Base-by-base conservation (phyloP, 1,140 invertebrate genomes). In the Drosophila jambulina region DNA sequence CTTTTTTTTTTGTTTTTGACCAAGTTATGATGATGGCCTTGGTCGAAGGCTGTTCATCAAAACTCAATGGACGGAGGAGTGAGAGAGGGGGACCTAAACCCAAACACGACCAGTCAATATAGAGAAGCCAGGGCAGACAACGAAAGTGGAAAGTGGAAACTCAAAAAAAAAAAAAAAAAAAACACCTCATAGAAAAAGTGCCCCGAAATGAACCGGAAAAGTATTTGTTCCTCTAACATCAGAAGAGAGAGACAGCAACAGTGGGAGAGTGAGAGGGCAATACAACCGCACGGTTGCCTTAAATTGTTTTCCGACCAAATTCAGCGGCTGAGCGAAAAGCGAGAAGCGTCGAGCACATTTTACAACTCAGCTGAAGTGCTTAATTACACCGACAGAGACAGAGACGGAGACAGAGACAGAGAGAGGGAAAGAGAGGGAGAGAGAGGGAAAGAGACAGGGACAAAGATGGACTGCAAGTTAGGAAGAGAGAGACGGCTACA, bases 291-390 rank as follows among this genome's bases (percentile, higher is more conserved):
- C 61, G 80, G 57, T 78, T 87, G 80, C 78, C 78, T 88, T 84
- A 90, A 90, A 88, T 90, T 88, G 74, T 90, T 84, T 87, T 83
- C 78, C 84, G 65, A 83, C 80, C 69, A 63, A 87, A 88, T 80
- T 80, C 65, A 64, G 65, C 59, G 76, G 42, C 61, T 48, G 59
- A 69, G 57, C 42, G 63, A 65, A 51, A 51, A 69, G 60, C 38
- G 63, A 65, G 49, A 51, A 56, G 75, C 46, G 60, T 69, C 62
- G 80, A 83, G 71, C 79, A 84, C 80, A 88, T 87, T 87, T 88
- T 88, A 88, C 80, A 88, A 78, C 71, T 78, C 84, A 75, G 80
- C 80, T 88, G 68, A 88, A 87, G 84, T 87, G 84, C 84, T 88
- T 83, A 87, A 87, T 87, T 87, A 84, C 80, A 82, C 79, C 69